Evolutionary conservation across 2,113 vertebrate species (phyloP).

Genomic region (Hyperopisus bebe): DNA sequence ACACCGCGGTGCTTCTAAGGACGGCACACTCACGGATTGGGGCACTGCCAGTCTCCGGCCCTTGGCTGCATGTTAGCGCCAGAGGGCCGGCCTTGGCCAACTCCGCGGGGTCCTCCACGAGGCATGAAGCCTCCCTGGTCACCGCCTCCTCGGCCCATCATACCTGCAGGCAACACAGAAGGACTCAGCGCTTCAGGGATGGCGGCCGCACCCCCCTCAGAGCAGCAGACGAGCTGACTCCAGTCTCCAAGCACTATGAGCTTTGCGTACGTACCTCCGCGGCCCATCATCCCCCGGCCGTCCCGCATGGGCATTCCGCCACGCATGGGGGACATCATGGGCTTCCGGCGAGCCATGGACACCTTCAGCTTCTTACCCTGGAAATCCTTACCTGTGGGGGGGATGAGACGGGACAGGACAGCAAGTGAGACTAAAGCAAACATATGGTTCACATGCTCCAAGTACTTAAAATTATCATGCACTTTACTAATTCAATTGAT

Average conservation of each 20-base stretch:
- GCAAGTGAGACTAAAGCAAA: background rate
- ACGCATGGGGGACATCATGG: constrained; percentile 79
- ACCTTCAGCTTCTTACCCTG: constrained; percentile 84
- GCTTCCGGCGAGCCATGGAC: constrained; percentile 77
- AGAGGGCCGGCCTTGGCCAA: constrained; percentile 72
- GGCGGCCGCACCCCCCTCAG: background rate
- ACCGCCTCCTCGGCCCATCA: constrained; percentile 56
- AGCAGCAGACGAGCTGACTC: background rate
- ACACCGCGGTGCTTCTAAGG: background rate
- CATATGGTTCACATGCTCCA: background rate
- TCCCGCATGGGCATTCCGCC: constrained; percentile 79
- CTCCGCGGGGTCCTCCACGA: constrained; percentile 75
- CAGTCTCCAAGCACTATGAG: background rate
- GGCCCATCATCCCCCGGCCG: constrained; percentile 75
- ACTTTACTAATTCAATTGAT: background rate
- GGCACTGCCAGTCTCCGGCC: constrained; percentile 96
- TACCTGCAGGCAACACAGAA: constrained; percentile 31
- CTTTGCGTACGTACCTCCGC: constrained; percentile 65
- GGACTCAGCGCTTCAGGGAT: background rate
- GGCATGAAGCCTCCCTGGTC: constrained; percentile 78
- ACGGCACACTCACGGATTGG: constrained; percentile 78
- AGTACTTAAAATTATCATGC: background rate
- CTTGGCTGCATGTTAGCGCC: constrained; percentile 91
- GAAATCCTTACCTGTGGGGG: constrained; percentile 77
- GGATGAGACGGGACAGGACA: background rate